These are phyloP conservation scores for Babyrousa celebensis DNA, from an alignment of 2,797 vertebrate genomes.

Conservation along the genomic window DNA sequence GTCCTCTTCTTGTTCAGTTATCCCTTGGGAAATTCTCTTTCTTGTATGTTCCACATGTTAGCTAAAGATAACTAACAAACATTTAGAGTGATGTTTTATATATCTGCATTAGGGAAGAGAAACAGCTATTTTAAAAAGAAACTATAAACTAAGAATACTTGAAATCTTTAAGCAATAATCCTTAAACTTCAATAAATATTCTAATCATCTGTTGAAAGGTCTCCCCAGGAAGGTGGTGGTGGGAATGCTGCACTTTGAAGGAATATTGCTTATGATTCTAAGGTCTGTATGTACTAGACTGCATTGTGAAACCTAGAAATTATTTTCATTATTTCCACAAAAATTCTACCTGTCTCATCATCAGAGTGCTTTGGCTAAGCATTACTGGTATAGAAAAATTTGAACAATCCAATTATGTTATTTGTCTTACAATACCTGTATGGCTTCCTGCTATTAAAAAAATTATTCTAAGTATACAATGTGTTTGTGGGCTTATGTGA, in stretches of 20 bases:
- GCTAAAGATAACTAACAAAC: background rate
- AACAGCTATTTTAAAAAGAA: background rate
- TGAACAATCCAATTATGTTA: background rate
- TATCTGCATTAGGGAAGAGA: background rate
- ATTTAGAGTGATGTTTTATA: background rate
- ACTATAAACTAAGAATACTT: constrained; percentile 1
- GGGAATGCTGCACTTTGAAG: background rate
- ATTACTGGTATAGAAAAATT: background rate
- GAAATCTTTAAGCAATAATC: background rate
- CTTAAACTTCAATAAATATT: background rate
- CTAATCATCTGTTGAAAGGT: background rate
- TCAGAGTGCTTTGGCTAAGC: background rate
- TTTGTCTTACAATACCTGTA: background rate
- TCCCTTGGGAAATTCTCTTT: background rate
- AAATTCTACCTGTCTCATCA: background rate
- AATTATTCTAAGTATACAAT: background rate
- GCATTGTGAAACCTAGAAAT: background rate
- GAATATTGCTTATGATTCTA: background rate
- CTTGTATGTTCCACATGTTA: background rate
- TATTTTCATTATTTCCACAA: constrained; percentile 17
- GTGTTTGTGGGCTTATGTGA: background rate
- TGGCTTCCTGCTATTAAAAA: background rate
- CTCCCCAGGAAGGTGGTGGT: background rate
- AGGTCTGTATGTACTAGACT: background rate
- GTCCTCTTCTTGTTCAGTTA: background rate